Evolutionary conservation across 2,888 invertebrate genomes (phyloP), one percentile per base, ranked within the genome.

Genomic region (Epiblema foenella): DNA sequence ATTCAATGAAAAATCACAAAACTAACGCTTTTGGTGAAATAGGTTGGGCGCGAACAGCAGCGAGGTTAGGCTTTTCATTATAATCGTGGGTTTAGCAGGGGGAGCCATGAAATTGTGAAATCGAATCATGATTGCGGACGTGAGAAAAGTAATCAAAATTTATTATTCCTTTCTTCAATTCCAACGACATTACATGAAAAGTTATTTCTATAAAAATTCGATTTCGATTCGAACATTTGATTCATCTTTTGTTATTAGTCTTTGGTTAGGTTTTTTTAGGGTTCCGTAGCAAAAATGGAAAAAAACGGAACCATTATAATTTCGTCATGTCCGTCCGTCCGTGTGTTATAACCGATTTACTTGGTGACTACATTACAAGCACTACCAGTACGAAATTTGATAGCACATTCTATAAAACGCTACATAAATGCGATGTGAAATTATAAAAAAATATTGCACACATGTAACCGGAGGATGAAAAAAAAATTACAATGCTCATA

Each of bases 131-230:
- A 84, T 81, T 83, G 86, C 85, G 89, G 87, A 90, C 90, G 90
- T 89, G 90, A 89, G 88, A 90, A 89, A 67, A 85, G 89, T 91
- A 91, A 92, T 91, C 90, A 89, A 90, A 90, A 90, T 91, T 88
- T 90, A 90, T 90, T 90, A 90, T 92, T 87, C 88, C 85, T 83
- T 86, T 88, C 87, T 87, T 85, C 87, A 83, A 86, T 85, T 84
- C 82, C 83, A 83, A 79, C 81, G 86, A 86, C 83, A 83, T 85
- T 86, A 83, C 81, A 85, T 78, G 83, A 83, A 85, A 85, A 85
- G 83, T 84, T 86, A 85, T 86, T 87, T 82, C 83, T 77, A 82
- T 79, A 83, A 82, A 83, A 85, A 79, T 80, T 81, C 79, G 76
- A 78, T 83, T 80, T 77, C 76, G 75, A 77, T 75, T 76, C 75